Base-by-base conservation (phyloP, 2,113 vertebrate genomes). In the Pelodiscus sinensis region DNA sequence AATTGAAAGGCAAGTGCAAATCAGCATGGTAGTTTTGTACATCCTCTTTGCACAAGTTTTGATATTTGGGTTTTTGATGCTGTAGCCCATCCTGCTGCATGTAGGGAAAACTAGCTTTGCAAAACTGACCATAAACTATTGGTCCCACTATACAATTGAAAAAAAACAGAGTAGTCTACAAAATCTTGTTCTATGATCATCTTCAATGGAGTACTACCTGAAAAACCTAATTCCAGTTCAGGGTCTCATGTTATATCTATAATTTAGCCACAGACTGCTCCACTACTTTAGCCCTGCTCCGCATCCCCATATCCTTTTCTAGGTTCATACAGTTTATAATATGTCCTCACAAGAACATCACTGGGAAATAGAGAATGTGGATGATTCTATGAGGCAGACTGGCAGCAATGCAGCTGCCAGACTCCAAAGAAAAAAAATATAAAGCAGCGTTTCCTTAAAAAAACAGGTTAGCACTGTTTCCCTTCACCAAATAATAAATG, bases 351-450 rank as follows among this genome's bases (percentile, higher is more conserved):
- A 2, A 78, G 51, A 92, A 51, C 1, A 2, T 31, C 79, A 2
- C 10, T 55, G 81, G 86, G 77, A 35, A 35, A 35, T 19, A 31
- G 58, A 9, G 86, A 73, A 29, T 51, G 27, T 51, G 84, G 80
- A 11, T 0, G 1, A 44, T 77, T 91, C 54, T 51, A 84, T 90
- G 81, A 86, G 81, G 50, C 58, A 75, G 81, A 4, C 24, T 4
- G 31, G 31, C 65, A 68, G 31, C 31, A 35, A 68, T 68, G 18
- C 9, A 71, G 19, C 65, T 84, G 68, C 25, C 79, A 91, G 84
- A 80, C 91, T 54, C 84, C 38, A 65, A 73, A 94, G 82, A 82
- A 86, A 90, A 94, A n/a, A 35, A 13, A 71, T 2, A 92, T 54
- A 54, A 87, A 96, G 62, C 25, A 50, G 38, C 10, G 93, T 83